These are phyloP conservation scores for Mesocricetus auratus DNA, from an alignment of 2,113 vertebrate species.

Conservation along the genomic window DNA sequence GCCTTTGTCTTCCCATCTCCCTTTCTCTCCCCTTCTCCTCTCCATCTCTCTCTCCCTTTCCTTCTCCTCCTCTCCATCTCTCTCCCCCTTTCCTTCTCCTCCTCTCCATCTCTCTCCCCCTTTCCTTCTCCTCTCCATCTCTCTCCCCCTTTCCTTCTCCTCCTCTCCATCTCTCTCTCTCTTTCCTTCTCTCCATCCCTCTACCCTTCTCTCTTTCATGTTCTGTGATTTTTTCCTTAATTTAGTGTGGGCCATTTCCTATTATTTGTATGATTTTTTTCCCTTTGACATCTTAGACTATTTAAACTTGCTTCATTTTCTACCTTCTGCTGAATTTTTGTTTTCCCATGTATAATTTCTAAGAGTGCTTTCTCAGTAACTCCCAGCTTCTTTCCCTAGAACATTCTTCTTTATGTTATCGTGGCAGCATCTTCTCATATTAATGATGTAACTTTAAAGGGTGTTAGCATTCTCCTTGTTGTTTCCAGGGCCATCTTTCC, in stretches of 20 bases:
- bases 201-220: background rate
- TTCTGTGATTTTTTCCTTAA: conserved; percentile 10
- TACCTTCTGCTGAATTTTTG: conserved; percentile 23
- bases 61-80: background rate
- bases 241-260: background rate
- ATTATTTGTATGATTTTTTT: background rate
- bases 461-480: conserved; percentile 10
- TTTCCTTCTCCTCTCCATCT: background rate
- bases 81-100: rapidly evolving
- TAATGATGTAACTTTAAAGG: background rate
- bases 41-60: too few species aligned
- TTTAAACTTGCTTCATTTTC: background rate
- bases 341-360: conserved; percentile 2
- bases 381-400: background rate
- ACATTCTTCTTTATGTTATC: conserved; percentile 22
- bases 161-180: background rate
- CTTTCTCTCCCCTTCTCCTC: background rate
- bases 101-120: background rate
- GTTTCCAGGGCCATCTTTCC: background rate
- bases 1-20: background rate
- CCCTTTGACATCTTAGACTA: background rate
- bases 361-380: background rate
- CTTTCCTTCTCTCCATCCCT: background rate
- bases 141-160: background rate
- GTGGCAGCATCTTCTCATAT: background rate